These are phyloP conservation scores for Desmophyllum pertusum DNA, from an alignment of 92 coral and sea anemone genomes.

Conservation along the genomic window DNA sequence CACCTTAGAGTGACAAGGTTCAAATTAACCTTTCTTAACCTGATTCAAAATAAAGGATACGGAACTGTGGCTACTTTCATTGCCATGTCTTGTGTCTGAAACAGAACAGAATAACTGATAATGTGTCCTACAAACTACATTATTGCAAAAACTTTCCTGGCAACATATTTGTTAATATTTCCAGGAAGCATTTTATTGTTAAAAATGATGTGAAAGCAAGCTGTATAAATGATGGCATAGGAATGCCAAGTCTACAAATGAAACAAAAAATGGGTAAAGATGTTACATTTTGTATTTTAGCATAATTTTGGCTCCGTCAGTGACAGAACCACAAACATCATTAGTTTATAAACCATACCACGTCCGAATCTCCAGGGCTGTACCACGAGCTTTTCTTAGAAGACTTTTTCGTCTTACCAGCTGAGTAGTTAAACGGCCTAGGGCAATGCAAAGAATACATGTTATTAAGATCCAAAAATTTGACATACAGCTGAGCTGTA, in stretches of 20 bases:
- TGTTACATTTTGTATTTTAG: too few species aligned
- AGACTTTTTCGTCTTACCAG: slow-evolving; percentile 3
- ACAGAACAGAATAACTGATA: neutral
- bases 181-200: too few species aligned
- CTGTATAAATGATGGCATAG: too few species aligned
- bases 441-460: neutral
- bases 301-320: too few species aligned
- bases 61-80: slow-evolving; percentile 46
- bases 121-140: neutral
- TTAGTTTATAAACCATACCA: slow-evolving; percentile 63
- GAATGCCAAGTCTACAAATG: too few species aligned
- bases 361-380: slow-evolving; percentile 83
- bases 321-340: too few species aligned
- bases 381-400: slow-evolving; percentile 55
- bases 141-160: too few species aligned
- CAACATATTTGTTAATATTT: too few species aligned
- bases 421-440: slow-evolving; percentile 21
- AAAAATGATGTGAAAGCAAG: too few species aligned
- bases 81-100: slow-evolving; percentile 56
- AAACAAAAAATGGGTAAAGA: too few species aligned
- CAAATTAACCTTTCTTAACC: neutral
- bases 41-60: slow-evolving; percentile 57
- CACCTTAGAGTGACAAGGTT: neutral
- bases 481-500: too few species aligned
- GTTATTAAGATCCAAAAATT: neutral